Percentiles rank a stretch among this genome's conserved stretches.
phyloP scores from a whole-genome alignment of 2,113 vertebrate species.

The Nothocercus nigrocapillus region DNA sequence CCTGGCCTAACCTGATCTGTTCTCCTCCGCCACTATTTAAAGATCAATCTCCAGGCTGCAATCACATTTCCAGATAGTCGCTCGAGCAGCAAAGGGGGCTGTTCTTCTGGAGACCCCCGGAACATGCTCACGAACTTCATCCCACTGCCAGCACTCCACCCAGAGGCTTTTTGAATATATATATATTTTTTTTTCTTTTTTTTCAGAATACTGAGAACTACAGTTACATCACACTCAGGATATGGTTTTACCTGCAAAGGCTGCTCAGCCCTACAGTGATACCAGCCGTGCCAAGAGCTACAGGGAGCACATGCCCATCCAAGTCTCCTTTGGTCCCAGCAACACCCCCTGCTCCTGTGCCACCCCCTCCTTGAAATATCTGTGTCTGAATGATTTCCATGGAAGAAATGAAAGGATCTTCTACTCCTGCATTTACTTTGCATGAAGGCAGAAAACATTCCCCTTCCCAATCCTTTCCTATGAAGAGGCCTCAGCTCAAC shows the following conservation, averaged over 20 bases:
- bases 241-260: not conserved
- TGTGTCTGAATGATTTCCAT: not conserved
- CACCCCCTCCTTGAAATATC: not conserved
- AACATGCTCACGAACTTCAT: accelerated
- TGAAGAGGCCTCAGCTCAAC: not conserved
- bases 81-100: not conserved
- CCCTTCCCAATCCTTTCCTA: not conserved
- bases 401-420: not conserved
- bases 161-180: not conserved
- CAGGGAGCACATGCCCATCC: not conserved
- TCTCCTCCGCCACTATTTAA: not conserved
- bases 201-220: not conserved
- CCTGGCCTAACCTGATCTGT: not conserved
- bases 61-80: not conserved
- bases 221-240: no score
- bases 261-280: not conserved
- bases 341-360: not conserved
- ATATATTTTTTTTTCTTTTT: no score
- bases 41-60: not conserved
- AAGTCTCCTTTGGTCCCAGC: accelerated
- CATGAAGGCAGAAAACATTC: not conserved
- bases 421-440: not conserved
- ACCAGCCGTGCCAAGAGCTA: not conserved
- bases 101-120: not conserved
- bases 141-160: not conserved